A percentile compares a stretch with the other conserved stretches of the same genome.
phyloP scores from a whole-genome alignment of 2,797 vertebrate genomes.

The Pseudocheirus occidentalis region DNA sequence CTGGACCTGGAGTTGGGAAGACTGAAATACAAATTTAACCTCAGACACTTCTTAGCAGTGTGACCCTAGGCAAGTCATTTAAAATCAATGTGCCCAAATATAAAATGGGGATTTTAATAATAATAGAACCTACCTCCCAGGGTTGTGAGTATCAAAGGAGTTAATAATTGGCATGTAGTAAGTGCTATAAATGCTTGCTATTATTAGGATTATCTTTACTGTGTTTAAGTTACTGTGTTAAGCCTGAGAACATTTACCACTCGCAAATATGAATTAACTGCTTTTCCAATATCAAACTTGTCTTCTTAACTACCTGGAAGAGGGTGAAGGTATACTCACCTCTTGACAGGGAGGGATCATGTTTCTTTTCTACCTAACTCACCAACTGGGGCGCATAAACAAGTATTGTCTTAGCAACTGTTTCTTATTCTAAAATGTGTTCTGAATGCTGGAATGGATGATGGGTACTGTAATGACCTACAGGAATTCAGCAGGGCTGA shows the following conservation, averaged over 20 bases:
- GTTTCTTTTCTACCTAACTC: neutral
- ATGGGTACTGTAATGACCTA: neutral
- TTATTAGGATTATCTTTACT: neutral
- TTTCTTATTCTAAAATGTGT: conserved; percentile 31
- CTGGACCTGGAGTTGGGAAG: neutral
- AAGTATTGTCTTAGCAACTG: neutral
- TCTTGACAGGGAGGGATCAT: neutral
- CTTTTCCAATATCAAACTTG: neutral
- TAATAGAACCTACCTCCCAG: neutral
- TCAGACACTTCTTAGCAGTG: neutral
- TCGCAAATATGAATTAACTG: neutral
- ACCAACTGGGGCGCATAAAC: neutral
- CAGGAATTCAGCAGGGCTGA: conserved; percentile 7
- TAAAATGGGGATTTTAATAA: neutral
- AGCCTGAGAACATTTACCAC: neutral
- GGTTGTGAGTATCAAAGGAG: neutral
- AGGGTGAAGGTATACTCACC: neutral
- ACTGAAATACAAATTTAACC: neutral
- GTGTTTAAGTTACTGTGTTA: too few relatives aligned
- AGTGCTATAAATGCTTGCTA: neutral
- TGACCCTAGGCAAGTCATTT: neutral
- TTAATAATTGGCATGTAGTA: too few relatives aligned
- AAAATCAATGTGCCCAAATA: neutral
- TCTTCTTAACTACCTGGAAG: neutral
- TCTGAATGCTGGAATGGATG: conserved; percentile 5